Evolutionary conservation across 1,140 invertebrate genomes (phyloP).

Genomic region (Eupeodes corollae): DNA sequence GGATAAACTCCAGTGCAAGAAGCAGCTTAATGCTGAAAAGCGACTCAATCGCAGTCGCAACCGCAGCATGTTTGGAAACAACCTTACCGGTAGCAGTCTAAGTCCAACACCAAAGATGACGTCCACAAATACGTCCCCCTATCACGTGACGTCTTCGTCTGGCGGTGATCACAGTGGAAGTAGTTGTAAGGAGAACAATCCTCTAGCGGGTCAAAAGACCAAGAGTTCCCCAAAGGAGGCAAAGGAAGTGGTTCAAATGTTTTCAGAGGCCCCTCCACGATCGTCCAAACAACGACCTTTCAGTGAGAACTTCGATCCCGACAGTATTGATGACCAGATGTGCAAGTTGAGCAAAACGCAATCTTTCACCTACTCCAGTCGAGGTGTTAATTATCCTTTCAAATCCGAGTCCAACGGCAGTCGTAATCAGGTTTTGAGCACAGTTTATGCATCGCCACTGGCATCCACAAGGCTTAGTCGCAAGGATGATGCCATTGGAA

Average conservation of each 20-base stretch:
- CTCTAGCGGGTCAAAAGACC: slow-evolving; percentile 20
- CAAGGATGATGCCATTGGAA: background rate
- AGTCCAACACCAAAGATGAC: slow-evolving; percentile 29
- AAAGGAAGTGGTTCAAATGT: background rate
- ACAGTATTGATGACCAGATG: slow-evolving; percentile 13
- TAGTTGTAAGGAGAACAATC: slow-evolving; percentile 10
- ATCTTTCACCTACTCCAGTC: slow-evolving; percentile 13
- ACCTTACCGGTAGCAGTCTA: slow-evolving; percentile 13
- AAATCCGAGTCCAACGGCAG: slow-evolving; percentile 5
- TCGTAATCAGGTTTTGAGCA: slow-evolving; percentile 9
- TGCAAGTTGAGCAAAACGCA: slow-evolving; percentile 26
- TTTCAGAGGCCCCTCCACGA: background rate
- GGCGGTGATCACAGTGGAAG: slow-evolving; percentile 3
- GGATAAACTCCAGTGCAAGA: slow-evolving; percentile 60
- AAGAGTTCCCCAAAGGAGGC: slow-evolving; percentile 27
- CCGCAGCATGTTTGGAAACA: slow-evolving; percentile 18
- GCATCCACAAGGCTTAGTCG: slow-evolving; percentile 14
- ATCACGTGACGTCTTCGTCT: slow-evolving; percentile 24
- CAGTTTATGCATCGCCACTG: slow-evolving; percentile 12
- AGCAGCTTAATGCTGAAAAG: slow-evolving; percentile 51
- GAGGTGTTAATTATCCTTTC: slow-evolving; percentile 3
- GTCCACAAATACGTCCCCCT: slow-evolving; percentile 28
- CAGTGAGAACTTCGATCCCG: slow-evolving; percentile 24
- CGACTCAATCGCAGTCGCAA: slow-evolving; percentile 37
- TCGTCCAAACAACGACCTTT: slow-evolving; percentile 23